Base-by-base conservation (phyloP, 2,113 vertebrate species). In the Trinectes maculatus region DNA sequence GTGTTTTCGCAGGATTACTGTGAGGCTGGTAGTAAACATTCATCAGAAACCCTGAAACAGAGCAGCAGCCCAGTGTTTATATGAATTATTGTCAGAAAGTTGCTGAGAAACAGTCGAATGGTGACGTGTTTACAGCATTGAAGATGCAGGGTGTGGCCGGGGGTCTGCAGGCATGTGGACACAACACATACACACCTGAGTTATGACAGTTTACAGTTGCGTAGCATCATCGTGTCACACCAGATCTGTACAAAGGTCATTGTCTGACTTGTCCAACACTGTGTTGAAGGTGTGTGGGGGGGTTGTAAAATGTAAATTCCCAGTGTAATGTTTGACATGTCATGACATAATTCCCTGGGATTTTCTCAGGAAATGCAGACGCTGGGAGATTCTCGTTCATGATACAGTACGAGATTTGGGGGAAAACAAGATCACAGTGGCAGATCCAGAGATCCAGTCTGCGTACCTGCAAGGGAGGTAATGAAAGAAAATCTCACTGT, bases 1-100 rank as follows among this genome's bases (percentile, higher is more conserved):
- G 79, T 58, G 26, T 43, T 79, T 79, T 26, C 39, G 74, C 74
- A 40, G 33, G 10, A 3, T 26, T 40, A 8, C 1, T 10, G 8
- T 16, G 16, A 19, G 57, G 15, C 22, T 39, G 29, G 19, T 43
- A 9, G 34, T 34, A 19, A 54, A 9, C 36, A 57, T 24, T n/a
- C n/a, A n/a, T n/a, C n/a, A n/a, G n/a, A n/a, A n/a, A n/a, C n/a
- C n/a, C n/a, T n/a, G n/a, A n/a, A n/a, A n/a, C n/a, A n/a, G n/a
- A n/a, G n/a, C 25, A 21, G 9, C 21, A 26, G 7, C 37, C 24
- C 3, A 5, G 1, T 54, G 31, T 46, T 71, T 26, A 11, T 57
- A 16, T 67, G 3, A 36, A 3, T 43, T 42, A 29, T 19, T 36
- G 9, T 66, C 26, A n/a, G 34, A 60, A 48, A 19, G 15, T 16